Conservation (phyloP, 2,888 invertebrate species). For the Ichneumoninae sp. region DNA sequence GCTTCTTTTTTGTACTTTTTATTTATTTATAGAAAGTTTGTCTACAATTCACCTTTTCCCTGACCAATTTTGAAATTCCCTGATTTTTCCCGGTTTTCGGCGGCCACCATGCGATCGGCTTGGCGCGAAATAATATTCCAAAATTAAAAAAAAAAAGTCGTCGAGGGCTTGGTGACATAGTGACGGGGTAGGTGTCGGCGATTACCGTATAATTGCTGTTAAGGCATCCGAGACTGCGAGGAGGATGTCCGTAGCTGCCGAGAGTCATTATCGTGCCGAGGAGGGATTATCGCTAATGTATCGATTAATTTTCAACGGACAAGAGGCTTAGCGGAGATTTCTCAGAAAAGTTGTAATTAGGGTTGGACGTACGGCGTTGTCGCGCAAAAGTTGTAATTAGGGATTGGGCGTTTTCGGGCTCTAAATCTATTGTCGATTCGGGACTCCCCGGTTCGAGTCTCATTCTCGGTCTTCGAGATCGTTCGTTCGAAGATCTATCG, state of each 20-base stretch:
- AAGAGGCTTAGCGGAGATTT: constrained; percentile 20
- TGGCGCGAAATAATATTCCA: background rate
- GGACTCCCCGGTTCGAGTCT: background rate
- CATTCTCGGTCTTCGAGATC: background rate
- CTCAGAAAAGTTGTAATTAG: constrained; percentile 32
- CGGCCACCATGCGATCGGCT: too few relatives aligned
- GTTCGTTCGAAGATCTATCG: background rate
- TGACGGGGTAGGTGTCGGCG: background rate
- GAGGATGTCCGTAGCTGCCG: background rate
- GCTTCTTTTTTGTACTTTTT: too few relatives aligned
- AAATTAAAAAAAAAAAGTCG: too few relatives aligned
- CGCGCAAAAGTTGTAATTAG: background rate
- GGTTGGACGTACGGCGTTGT: background rate
- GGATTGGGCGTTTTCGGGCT: background rate
- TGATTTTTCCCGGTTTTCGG: too few relatives aligned
- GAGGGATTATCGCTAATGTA: constrained; percentile 43
- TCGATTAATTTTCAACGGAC: constrained; percentile 43
- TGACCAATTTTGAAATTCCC: too few relatives aligned
- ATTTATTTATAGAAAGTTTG: too few relatives aligned
- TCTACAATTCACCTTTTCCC: too few relatives aligned
- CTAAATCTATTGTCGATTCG: background rate
- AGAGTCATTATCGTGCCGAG: background rate
- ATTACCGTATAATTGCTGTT: background rate
- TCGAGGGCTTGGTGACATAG: background rate
- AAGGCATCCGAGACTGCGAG: background rate